Evolutionary conservation across 2,888 invertebrate genomes (phyloP).

Genomic region (Lottia scabra): DNA sequence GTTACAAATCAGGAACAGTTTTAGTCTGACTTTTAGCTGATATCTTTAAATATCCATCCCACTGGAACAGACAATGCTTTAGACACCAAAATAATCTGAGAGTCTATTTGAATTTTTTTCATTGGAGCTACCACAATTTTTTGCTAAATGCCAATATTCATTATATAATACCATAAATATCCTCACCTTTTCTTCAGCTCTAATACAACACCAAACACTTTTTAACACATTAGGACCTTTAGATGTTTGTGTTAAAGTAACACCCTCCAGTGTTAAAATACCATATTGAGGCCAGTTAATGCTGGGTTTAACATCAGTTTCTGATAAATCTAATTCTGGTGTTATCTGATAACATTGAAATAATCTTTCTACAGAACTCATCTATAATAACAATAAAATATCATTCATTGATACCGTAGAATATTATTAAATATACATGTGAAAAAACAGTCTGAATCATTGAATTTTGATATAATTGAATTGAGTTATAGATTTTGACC

Average conservation of each 20-base stretch:
- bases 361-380: conserved; percentile 44
- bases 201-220: conserved; percentile 49
- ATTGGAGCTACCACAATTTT: too few relatives aligned
- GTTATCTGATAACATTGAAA: conserved; percentile 38
- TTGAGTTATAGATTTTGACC: too few relatives aligned
- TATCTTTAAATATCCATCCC: too few relatives aligned
- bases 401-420: neutral
- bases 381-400: conserved; percentile 27
- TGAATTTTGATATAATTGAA: too few relatives aligned
- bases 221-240: conserved; percentile 35
- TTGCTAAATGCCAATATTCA: neutral
- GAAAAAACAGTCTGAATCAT: too few relatives aligned
- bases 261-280: conserved; percentile 53
- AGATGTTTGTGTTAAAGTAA: conserved; percentile 31
- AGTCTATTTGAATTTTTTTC: too few relatives aligned
- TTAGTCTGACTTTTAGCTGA: too few relatives aligned
- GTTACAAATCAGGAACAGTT: too few relatives aligned
- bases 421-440: too few relatives aligned
- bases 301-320: conserved; percentile 27
- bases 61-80: too few relatives aligned
- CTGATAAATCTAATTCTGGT: conserved; percentile 39
- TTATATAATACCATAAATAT: neutral
- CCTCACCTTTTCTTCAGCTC: conserved; percentile 50
- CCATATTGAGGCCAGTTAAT: conserved; percentile 52
- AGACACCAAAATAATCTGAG: too few relatives aligned